Conservation (phyloP, 1,140 invertebrate species). For the Drosophila micromelanica region DNA sequence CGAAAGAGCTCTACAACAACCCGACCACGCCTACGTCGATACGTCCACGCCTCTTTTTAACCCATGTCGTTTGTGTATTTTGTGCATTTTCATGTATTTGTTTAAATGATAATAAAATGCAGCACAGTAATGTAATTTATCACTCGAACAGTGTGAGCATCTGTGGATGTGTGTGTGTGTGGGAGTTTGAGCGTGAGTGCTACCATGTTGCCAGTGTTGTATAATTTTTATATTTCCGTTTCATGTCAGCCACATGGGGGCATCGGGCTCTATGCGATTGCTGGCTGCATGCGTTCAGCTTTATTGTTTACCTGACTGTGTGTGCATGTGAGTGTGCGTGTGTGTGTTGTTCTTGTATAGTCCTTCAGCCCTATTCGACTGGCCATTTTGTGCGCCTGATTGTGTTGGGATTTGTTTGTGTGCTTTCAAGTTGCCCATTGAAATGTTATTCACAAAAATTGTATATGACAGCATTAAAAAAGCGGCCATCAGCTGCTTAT, state of each 20-base stretch:
- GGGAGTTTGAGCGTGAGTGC: neutral
- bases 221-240: slow-evolving; percentile 60
- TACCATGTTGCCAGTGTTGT: slow-evolving; percentile 19
- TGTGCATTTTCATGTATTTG: slow-evolving; percentile 48
- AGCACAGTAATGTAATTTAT: slow-evolving; percentile 65
- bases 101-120: slow-evolving; percentile 76
- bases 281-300: slow-evolving; percentile 5
- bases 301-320: slow-evolving; percentile 42
- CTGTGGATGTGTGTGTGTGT: slow-evolving; percentile 5
- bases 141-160: slow-evolving; percentile 26
- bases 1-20: neutral
- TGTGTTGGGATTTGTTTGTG: slow-evolving; percentile 35
- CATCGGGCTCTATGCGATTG: slow-evolving; percentile 33
- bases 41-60: neutral
- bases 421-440: slow-evolving; percentile 42
- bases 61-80: neutral
- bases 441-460: slow-evolving; percentile 37
- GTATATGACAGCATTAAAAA: slow-evolving; percentile 32
- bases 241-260: slow-evolving; percentile 13
- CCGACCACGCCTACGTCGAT: neutral
- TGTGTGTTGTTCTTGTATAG: slow-evolving; percentile 18
- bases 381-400: slow-evolving; percentile 36
- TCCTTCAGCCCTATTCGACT: slow-evolving; percentile 22
- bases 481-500: slow-evolving; percentile 4
- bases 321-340: slow-evolving; percentile 15